Conservation (phyloP, 2,797 vertebrate species). For the Smutsia gigantea region DNA sequence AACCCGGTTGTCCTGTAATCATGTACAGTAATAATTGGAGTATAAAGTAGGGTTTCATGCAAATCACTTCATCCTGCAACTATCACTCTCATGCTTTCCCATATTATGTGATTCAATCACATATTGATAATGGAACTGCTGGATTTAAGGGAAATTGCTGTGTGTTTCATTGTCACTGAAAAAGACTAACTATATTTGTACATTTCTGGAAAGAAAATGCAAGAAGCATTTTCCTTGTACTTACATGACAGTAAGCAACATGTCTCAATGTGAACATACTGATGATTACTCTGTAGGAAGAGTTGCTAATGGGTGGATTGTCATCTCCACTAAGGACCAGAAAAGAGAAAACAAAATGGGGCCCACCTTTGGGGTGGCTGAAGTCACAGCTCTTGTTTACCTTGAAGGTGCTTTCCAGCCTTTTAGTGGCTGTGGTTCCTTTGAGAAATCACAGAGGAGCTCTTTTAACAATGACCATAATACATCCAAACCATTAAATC, state of each 20-base stretch:
- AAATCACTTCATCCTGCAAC: conserved; percentile 86
- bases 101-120: not conserved
- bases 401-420: not conserved
- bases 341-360: not conserved
- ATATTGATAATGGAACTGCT: not conserved
- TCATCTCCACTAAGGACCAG: not conserved
- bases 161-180: conserved; percentile 36
- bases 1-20: conserved; percentile 88
- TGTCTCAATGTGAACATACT: not conserved
- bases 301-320: not conserved
- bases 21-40: conserved; percentile 85
- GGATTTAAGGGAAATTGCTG: conserved; percentile 7
- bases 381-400: not conserved
- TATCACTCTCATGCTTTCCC: conserved; percentile 67
- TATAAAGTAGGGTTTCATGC: conserved; percentile 80
- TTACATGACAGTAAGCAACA: conserved; percentile 4
- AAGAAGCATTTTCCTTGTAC: not conserved
- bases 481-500: not conserved
- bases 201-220: conserved; percentile 48
- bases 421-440: not conserved
- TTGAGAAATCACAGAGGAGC: not conserved
- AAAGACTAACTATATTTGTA: conserved; percentile 33
- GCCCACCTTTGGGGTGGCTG: not conserved
- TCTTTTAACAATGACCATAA: not conserved
- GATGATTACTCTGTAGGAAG: not conserved